A percentile compares a stretch with the other conserved stretches of the same genome.
Evolutionary conservation across 2,888 invertebrate genomes (phyloP).

Genomic region (Athalia circularis): DNA sequence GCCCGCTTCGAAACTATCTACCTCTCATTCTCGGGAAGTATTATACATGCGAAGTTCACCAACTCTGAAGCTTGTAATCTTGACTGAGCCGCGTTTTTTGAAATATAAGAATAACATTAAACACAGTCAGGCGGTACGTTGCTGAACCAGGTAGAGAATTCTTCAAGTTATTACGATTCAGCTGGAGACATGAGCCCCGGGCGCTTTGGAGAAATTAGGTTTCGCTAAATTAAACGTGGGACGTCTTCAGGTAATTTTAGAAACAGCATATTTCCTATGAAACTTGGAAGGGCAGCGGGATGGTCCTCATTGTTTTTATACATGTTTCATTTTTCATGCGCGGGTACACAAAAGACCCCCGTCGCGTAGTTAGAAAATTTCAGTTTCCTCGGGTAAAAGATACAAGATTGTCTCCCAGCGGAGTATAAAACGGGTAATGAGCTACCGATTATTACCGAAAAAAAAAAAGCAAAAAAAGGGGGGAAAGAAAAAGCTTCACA

Average conservation of each 20-base stretch:
- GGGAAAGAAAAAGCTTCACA: no score
- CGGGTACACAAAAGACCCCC: no score
- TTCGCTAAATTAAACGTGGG: slow-evolving; percentile 27
- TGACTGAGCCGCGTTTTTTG: neutral
- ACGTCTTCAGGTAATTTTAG: slow-evolving; percentile 8
- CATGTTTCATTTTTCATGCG: no score
- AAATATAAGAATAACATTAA: slow-evolving; percentile 22
- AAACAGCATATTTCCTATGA: slow-evolving; percentile 15
- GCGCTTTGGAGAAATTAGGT: slow-evolving; percentile 25
- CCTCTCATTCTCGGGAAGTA: neutral
- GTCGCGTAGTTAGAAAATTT: no score
- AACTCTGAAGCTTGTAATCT: slow-evolving; percentile 11
- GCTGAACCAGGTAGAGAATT: slow-evolving; percentile 20
- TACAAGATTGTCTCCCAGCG: no score
- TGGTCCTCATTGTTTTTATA: neutral
- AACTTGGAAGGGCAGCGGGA: neutral
- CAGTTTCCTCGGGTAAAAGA: no score
- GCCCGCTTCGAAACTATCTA: no score
- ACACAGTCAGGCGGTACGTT: neutral
- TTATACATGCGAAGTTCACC: neutral
- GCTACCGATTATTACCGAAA: no score
- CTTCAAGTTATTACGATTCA: slow-evolving; percentile 24
- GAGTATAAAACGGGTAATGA: no score
- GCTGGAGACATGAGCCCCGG: neutral
- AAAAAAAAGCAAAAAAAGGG: no score